Evolutionary conservation across 2,113 vertebrate genomes (phyloP).

Genomic region (Electrona antarctica): DNA sequence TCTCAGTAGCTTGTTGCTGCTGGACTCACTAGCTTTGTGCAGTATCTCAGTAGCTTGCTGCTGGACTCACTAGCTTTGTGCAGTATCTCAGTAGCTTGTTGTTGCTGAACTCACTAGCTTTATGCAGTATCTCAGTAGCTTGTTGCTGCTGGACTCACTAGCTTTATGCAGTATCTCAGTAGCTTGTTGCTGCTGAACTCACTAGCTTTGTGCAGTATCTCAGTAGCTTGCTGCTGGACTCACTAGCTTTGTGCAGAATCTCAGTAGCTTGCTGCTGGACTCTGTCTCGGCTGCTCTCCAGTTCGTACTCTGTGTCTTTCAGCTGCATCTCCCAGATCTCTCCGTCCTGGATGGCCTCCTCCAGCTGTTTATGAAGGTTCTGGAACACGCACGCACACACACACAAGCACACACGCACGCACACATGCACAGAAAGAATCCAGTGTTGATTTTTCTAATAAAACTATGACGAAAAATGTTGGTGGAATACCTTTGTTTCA

Average conservation of each 20-base stretch:
- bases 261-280: conserved; percentile 95
- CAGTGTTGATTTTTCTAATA: too few species aligned
- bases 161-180: too few species aligned
- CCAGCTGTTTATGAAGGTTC: conserved; percentile 95
- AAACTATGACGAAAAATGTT: too few species aligned
- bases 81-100: conserved; percentile 93
- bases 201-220: conserved; percentile 94
- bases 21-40: too few species aligned
- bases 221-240: conserved; percentile 92
- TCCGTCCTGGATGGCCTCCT: conserved; percentile 92
- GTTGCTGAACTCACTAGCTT: conserved; percentile 66
- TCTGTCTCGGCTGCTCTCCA: conserved; percentile 89
- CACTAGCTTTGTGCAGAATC: conserved; percentile 93
- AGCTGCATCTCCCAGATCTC: conserved; percentile 92
- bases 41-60: too few species aligned
- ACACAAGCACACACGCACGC: conserved; percentile 2
- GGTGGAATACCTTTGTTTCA: too few species aligned
- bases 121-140: too few species aligned
- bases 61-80: conserved; percentile 87
- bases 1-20: too few species aligned
- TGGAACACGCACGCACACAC: conserved; percentile 52
- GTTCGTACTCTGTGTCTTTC: conserved; percentile 94
- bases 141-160: too few species aligned
- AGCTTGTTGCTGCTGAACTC: conserved; percentile 36
- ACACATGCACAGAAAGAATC: background rate